Evolutionary conservation across 1,140 invertebrate species (phyloP), one percentile per base, ranked within the genome.

Genomic region (Drosophila melanogaster): DNA sequence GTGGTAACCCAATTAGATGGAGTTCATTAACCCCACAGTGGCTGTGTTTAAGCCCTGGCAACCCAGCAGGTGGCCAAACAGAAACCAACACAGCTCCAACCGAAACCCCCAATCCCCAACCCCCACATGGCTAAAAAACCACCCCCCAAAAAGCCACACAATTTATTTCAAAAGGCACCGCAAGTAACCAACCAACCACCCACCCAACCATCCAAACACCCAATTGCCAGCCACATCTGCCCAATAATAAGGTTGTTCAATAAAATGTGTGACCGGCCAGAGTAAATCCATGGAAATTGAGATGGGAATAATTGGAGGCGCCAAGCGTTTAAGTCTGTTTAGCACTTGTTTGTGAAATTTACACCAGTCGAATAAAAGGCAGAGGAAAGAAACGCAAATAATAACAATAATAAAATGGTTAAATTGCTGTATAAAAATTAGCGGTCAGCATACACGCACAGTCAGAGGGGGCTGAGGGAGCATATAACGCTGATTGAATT

Each of bases 401-500:
- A 38, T 14, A 69, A 38, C 46, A 69, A 46, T 46, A 77, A 73
- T 74, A 69, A 46, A 35, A 56, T 64, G 58, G 33, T 57, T 72
- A 59, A 86, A 87, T 79, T 72, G 66, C 26, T 70, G 66, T 79
- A 76, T 35, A 76, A 67, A 81, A 87, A 79, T 86, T 77, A 79
- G 84, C 66, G 61, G 76, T 59, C 81, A 59, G 53, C 57, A 43
- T 33, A 60, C 44, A 60, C 59, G 37, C 50, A 69, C 47, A 53
- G 14, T 7, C n/a, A 22, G 11, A 37, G n/a, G n/a, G n/a, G 7
- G 38, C 5, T 8, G 12, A 14, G 17, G 33, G 7, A 49, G 15
- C 70, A 62, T 37, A 60, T 62, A 58, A 51, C 81, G 83, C 51
- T 87, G 83, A 86, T 86, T 86, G 84, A 86, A 86, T 86, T 86